phyloP scores from a whole-genome alignment of 1,140 invertebrate genomes.

The Musca vetustissima region DNA sequence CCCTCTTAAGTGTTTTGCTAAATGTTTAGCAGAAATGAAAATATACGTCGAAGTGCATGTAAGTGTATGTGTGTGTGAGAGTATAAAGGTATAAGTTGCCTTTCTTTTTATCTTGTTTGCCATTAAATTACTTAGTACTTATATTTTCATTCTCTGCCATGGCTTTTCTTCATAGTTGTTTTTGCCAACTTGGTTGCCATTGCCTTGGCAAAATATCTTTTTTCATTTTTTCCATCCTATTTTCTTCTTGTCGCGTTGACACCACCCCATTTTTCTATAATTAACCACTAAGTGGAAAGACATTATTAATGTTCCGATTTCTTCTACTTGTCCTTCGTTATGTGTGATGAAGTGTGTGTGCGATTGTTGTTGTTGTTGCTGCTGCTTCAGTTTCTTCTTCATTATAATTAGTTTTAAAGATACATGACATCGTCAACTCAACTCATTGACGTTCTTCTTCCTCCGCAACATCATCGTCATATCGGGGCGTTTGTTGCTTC shows the following conservation, averaged over 20 bases:
- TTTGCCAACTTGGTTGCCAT: not conserved
- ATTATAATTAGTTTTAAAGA: conserved; percentile 53
- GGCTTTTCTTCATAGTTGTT: not conserved
- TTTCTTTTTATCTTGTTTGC: too few relatives aligned
- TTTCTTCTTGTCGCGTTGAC: conserved; percentile 15
- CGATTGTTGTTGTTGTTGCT: conserved; percentile 33
- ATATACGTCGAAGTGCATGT: not conserved
- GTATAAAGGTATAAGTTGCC: too few relatives aligned
- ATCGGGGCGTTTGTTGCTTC: too few relatives aligned
- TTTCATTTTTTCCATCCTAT: conserved; percentile 5
- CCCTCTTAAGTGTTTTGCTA: too few relatives aligned
- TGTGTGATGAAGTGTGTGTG: not conserved
- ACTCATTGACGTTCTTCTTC: too few relatives aligned
- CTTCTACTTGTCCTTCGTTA: not conserved
- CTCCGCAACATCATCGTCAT: too few relatives aligned
- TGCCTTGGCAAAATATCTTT: not conserved
- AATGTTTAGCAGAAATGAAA: too few relatives aligned
- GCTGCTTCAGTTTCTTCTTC: conserved; percentile 54
- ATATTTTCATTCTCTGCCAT: not conserved
- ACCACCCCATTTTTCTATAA: conserved; percentile 43
- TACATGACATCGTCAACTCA: too few relatives aligned
- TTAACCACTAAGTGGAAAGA: conserved; percentile 48
- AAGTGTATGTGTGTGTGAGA: too few relatives aligned
- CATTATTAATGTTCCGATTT: conserved; percentile 22
- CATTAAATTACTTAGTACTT: too few relatives aligned